phyloP scores from a whole-genome alignment of 2,888 invertebrate species.

The Agrotis puta region DNA sequence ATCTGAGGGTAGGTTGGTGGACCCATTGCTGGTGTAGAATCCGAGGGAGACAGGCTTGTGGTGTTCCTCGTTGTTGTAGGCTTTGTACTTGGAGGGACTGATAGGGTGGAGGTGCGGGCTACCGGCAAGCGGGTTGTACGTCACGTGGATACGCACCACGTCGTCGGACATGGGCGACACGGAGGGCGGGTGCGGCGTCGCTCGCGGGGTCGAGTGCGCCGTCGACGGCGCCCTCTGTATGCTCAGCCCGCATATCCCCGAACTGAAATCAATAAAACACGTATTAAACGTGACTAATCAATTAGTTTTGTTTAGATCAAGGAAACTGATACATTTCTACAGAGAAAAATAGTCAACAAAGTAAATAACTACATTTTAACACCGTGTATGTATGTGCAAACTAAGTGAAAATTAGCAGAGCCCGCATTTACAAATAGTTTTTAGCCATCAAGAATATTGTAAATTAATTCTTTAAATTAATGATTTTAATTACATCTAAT shows the following conservation, averaged over 20 bases:
- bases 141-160: conserved; percentile 95
- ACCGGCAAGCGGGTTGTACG: conserved; percentile 92
- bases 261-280: conserved; percentile 76
- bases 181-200: conserved; percentile 92
- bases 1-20: conserved; percentile 90
- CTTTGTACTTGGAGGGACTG: conserved; percentile 83
- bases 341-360: conserved; percentile 30
- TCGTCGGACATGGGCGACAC: conserved; percentile 92
- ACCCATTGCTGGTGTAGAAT: conserved; percentile 90
- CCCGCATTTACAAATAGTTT: conserved; percentile 19
- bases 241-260: conserved; percentile 88
- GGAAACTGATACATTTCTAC: conserved; percentile 41
- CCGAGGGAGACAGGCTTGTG: conserved; percentile 85
- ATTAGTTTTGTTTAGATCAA: conserved; percentile 10
- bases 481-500: conserved; percentile 15
- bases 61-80: conserved; percentile 79
- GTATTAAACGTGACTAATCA: conserved; percentile 17
- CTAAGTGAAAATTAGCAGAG: conserved; percentile 51
- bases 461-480: conserved; percentile 1
- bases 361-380: conserved; percentile 38
- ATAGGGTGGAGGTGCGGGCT: conserved; percentile 89
- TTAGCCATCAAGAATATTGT: conserved; percentile 22
- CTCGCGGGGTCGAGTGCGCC: conserved; percentile 92
- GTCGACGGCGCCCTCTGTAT: conserved; percentile 90
- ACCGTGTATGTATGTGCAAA: conserved; percentile 44